These are phyloP conservation scores for Thamnophis sirtalis DNA, from an alignment of 2,113 vertebrate species.

Conservation along the genomic window DNA sequence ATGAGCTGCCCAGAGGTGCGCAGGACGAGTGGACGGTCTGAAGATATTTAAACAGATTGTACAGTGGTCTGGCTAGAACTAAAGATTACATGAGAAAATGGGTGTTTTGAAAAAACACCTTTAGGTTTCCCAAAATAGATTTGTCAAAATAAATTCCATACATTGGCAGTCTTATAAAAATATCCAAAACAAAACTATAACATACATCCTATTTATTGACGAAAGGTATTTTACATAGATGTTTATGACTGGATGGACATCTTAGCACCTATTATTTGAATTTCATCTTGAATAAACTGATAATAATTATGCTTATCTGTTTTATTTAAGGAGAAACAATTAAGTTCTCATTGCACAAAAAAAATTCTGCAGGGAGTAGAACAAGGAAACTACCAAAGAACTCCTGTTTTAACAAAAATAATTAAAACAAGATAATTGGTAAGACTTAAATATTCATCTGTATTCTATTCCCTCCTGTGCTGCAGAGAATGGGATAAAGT, in stretches of 20 bases:
- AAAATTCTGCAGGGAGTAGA: background rate
- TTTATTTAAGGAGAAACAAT: constrained; percentile 25
- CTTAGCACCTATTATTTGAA: constrained; percentile 17
- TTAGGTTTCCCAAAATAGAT: background rate
- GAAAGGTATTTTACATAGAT: constrained; percentile 12
- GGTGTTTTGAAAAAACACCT: too few relatives aligned
- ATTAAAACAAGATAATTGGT: constrained; percentile 53
- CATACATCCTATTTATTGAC: constrained; percentile 3
- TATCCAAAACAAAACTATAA: background rate
- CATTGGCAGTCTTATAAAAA: background rate
- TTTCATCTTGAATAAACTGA: background rate
- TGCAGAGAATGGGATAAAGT: constrained; percentile 49
- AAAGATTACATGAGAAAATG: too few relatives aligned
- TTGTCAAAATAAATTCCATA: background rate
- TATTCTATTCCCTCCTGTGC: constrained; percentile 38
- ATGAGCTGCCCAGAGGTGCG: too few relatives aligned
- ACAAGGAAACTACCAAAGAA: constrained; percentile 21
- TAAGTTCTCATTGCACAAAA: constrained; percentile 26
- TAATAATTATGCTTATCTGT: constrained; percentile 41
- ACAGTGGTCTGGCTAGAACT: too few relatives aligned
- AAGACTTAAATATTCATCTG: constrained; percentile 44
- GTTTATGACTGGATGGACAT: constrained; percentile 10
- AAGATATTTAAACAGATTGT: too few relatives aligned
- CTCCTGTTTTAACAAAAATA: constrained; percentile 35
- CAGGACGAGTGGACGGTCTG: too few relatives aligned